Evolutionary conservation across 2,797 vertebrate genomes (phyloP).

Genomic region (Gastrophryne carolinensis): DNA sequence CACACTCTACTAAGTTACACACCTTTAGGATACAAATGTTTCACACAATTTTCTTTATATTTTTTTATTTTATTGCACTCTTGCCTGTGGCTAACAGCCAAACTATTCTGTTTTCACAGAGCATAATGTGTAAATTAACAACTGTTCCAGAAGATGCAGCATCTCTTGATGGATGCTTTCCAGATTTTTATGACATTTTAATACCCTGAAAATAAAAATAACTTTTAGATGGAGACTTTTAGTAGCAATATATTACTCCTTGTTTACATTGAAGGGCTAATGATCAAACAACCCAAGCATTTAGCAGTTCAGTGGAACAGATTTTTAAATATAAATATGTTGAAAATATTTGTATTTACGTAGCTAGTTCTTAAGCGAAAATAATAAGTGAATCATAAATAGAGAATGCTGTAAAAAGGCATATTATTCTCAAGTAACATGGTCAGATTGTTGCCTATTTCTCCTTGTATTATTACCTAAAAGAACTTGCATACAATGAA

Average conservation of each 20-base stretch:
- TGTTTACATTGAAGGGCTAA: not conserved
- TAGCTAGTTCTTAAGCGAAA: no score
- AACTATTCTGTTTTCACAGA: constrained; percentile 24
- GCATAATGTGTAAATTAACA: constrained; percentile 42
- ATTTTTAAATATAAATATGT: not conserved
- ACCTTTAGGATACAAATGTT: no score
- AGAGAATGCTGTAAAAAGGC: no score
- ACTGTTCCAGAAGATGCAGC: constrained; percentile 39
- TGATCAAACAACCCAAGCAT: not conserved
- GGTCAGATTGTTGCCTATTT: no score
- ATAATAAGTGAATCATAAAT: not conserved
- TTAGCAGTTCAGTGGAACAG: not conserved
- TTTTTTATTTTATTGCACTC: constrained; percentile 8
- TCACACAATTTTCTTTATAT: no score
- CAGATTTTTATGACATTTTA: constrained; percentile 41
- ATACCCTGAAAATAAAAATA: constrained; percentile 8
- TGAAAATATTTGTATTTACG: not conserved
- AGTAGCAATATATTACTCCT: not conserved
- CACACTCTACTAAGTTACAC: no score
- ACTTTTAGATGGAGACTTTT: not conserved
- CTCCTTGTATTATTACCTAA: no score
- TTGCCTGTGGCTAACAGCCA: constrained; percentile 17
- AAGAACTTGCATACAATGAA: no score
- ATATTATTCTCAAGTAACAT: no score
- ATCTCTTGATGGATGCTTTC: constrained; percentile 36